Conservation (phyloP, 2,888 invertebrate genomes). For the Melieria omissa region DNA sequence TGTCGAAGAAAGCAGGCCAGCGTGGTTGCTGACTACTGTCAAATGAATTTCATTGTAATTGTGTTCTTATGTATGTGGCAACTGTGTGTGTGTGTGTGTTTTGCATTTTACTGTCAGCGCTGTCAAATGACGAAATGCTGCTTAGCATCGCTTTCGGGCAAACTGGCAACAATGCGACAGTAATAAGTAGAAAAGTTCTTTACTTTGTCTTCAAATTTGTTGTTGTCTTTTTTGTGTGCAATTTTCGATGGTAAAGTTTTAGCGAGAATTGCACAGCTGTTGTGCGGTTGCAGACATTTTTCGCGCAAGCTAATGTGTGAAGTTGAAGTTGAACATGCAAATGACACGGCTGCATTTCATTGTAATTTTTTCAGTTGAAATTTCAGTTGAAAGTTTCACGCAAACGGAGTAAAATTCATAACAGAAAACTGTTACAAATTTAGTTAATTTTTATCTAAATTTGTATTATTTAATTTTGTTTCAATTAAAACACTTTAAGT, state of each 20-base stretch:
- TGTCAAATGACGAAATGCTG: slow-evolving; percentile 40
- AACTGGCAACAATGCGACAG: neutral
- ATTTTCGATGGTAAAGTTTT: slow-evolving; percentile 2
- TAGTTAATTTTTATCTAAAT: slow-evolving; percentile 12
- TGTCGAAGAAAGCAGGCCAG: too few relatives aligned
- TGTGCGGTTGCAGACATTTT: slow-evolving; percentile 48
- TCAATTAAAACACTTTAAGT: too few relatives aligned
- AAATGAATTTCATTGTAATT: too few relatives aligned
- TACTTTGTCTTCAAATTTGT: slow-evolving; percentile 18
- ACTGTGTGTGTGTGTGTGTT: neutral
- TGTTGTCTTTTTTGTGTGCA: slow-evolving; percentile 8
- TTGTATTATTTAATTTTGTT: too few relatives aligned
- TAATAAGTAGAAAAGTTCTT: slow-evolving; percentile 1
- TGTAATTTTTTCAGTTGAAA: neutral
- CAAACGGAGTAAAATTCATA: neutral
- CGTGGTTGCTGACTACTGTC: too few relatives aligned
- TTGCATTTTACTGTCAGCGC: too few relatives aligned
- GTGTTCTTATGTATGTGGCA: neutral
- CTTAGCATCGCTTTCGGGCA: too few relatives aligned
- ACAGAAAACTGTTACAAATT: neutral
- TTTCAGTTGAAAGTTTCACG: neutral
- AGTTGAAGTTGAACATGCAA: neutral
- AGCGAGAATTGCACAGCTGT: slow-evolving; percentile 57
- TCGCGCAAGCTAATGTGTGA: neutral
- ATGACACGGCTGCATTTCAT: neutral